These are phyloP conservation scores for Cyphomyrmex costatus DNA, from an alignment of 1,140 invertebrate species.

Conservation along the genomic window DNA sequence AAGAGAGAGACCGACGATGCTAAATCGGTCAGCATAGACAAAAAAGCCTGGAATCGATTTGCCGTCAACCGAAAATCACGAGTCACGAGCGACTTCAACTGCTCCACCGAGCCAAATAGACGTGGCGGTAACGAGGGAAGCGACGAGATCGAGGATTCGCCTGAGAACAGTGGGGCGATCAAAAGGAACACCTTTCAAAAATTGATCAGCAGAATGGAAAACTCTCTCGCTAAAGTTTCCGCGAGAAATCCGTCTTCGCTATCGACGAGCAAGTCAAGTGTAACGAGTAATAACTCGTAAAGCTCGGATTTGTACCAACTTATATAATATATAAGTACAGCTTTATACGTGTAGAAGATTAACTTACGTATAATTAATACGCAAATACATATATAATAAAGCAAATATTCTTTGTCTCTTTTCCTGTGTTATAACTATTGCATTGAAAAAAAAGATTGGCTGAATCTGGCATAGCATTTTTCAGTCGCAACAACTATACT, in stretches of 20 bases:
- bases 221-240: conserved; percentile 77
- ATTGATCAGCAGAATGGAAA: conserved; percentile 82
- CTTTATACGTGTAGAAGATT: too few species aligned
- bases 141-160: conserved; percentile 52
- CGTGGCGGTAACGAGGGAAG: conserved; percentile 21
- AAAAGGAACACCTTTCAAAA: conserved; percentile 82
- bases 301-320: background rate
- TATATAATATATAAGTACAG: too few species aligned
- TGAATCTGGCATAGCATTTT: too few species aligned
- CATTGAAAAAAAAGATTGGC: too few species aligned
- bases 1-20: conserved; percentile 44
- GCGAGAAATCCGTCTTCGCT: conserved; percentile 30
- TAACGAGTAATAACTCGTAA: conserved; percentile 37
- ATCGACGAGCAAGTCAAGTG: conserved; percentile 40
- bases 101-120: conserved; percentile 48
- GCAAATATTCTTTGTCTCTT: too few species aligned
- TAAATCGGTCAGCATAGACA: conserved; percentile 60
- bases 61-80: conserved; percentile 70
- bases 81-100: conserved; percentile 5
- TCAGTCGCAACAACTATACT: too few species aligned
- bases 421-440: too few species aligned
- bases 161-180: conserved; percentile 56
- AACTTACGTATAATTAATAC: too few species aligned
- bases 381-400: too few species aligned
- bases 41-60: conserved; percentile 80